Evolutionary conservation across 2,888 invertebrate genomes (phyloP).

Genomic region (Rosalia funebris): DNA sequence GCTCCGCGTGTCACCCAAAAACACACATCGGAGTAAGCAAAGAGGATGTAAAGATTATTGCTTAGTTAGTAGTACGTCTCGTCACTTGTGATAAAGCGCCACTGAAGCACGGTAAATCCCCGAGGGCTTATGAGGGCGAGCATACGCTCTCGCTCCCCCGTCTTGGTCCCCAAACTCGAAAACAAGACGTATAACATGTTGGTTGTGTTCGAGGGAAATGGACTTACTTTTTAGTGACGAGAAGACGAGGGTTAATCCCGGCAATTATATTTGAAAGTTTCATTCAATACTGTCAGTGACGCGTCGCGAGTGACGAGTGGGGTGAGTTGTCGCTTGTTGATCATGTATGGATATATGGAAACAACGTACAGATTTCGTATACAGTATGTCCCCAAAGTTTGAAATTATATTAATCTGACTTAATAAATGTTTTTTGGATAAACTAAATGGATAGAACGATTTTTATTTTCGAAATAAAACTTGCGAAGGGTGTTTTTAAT

Average conservation of each 20-base stretch:
- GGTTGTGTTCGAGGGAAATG: conserved; percentile 13
- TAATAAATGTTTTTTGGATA: too few relatives aligned
- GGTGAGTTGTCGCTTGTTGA: background rate
- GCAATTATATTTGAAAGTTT: conserved; percentile 21
- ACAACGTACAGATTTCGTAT: too few relatives aligned
- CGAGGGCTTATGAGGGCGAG: conserved; percentile 4
- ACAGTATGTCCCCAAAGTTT: too few relatives aligned
- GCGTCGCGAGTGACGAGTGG: background rate
- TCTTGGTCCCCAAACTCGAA: conserved; percentile 5
- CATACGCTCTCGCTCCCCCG: conserved; percentile 1
- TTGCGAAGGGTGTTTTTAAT: too few relatives aligned
- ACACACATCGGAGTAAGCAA: background rate
- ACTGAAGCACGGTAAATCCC: conserved; percentile 13
- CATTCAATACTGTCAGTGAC: conserved; percentile 3
- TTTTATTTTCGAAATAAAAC: too few relatives aligned
- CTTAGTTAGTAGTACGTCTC: background rate
- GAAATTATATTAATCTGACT: too few relatives aligned
- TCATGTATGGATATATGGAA: too few relatives aligned
- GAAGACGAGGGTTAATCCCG: conserved; percentile 27
- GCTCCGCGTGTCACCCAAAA: background rate
- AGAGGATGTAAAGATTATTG: conserved; percentile 1
- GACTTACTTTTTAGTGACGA: conserved; percentile 23
- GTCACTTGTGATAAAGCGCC: conserved; percentile 6
- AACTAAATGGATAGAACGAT: too few relatives aligned
- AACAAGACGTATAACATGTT: conserved; percentile 20